Evolutionary conservation across 1,140 invertebrate species (phyloP).

Genomic region (Drosophila biarmipes): DNA sequence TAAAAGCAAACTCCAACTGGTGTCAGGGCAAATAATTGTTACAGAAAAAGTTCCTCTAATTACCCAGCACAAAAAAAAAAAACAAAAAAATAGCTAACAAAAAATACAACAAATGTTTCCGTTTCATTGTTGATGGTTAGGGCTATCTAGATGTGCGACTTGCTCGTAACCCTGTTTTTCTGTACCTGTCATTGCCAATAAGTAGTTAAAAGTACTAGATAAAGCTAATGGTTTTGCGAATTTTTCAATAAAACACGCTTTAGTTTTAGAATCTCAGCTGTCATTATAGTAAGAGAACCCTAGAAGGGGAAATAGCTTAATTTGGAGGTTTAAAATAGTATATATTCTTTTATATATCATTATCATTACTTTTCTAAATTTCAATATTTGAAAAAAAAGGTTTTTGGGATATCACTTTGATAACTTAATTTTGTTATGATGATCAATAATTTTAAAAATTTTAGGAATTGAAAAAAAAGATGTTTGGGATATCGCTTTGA

Average conservation of each 20-base stretch:
- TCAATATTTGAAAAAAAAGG: too few relatives aligned
- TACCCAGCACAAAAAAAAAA: not conserved
- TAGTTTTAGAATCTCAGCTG: not conserved
- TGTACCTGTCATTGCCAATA: slow-evolving; percentile 27
- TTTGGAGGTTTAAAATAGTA: too few relatives aligned
- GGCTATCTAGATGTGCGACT: slow-evolving; percentile 18
- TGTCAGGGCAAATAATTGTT: slow-evolving; percentile 27
- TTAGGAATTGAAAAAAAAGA: too few relatives aligned
- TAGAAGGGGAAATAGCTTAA: too few relatives aligned
- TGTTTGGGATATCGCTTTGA: too few relatives aligned
- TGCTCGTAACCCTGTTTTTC: slow-evolving; percentile 28
- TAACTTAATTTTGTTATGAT: too few relatives aligned
- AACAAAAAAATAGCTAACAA: not conserved
- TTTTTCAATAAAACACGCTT: not conserved
- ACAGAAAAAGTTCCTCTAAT: slow-evolving; percentile 35
- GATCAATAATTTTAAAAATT: too few relatives aligned
- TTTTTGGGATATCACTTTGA: too few relatives aligned
- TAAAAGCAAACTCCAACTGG: slow-evolving; percentile 3
- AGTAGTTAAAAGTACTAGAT: slow-evolving; percentile 22
- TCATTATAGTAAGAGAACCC: too few relatives aligned
- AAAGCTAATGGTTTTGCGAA: slow-evolving; percentile 10
- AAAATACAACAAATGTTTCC: slow-evolving; percentile 21
- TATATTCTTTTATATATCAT: too few relatives aligned
- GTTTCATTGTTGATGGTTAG: slow-evolving; percentile 27
- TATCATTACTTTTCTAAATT: too few relatives aligned